Evolutionary conservation across 2,888 invertebrate species (phyloP), one percentile per base, ranked within the genome.

Genomic region (Ephialtes manifestator): DNA sequence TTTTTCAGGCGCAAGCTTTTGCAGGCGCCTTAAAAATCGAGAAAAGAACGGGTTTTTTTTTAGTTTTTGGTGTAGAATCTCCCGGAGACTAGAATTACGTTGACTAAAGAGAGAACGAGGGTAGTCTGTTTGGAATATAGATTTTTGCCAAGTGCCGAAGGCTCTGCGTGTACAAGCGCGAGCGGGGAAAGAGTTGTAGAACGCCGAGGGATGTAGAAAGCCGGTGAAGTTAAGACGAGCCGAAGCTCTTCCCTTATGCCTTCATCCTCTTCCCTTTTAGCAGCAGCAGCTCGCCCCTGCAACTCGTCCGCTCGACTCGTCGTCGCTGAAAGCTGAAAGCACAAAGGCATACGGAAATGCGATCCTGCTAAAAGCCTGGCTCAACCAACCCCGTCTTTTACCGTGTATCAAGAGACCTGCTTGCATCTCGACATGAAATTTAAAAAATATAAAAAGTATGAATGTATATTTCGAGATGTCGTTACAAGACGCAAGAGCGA

Each of bases 261-360:
- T 74, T 74, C 60, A 74, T 74, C 60, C 74, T 74, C 71, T 53
- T 51, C 55, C 71, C 55, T 72, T 74, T 74, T 60, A 74, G 48
- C 60, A 46, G 74, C 74, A 74, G 48, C 74, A 46, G 74, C 74
- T 60, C 46, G 28, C 46, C 60, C 74, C 63, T 31, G 70, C 70
- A 39, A 39, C 83, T 60, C 55, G 70, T 70, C 58, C n/a, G 31
- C 63, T 35, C 31, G 39, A 43, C 15, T 76, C 71, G 70, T 51
- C 83, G 79, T 75, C 83, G 86, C 48, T 87, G 86, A 87, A 84
- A 88, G 84, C 87, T 84, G 87, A 82, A 82, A 87, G 87, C 84
- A 89, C 87, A 88, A 88, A 89, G 89, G 82, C 84, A 65, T 65
- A 74, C 87, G 87, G 88, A 87, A 89, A 88, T 86, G 87, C 88